Evolutionary conservation across 1,140 invertebrate species (phyloP).

Genomic region (Anthonomus grandis): DNA sequence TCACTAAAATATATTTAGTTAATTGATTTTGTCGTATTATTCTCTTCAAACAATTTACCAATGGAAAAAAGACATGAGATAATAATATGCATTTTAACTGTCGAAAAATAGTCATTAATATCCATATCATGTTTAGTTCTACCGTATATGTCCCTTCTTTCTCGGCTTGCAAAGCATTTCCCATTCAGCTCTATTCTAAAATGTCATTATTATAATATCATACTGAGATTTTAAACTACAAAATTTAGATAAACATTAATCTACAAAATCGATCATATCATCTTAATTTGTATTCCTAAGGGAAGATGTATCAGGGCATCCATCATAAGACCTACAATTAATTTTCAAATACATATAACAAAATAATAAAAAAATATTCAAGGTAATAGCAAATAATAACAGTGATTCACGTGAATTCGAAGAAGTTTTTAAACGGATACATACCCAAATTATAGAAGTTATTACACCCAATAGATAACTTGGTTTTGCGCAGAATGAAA

Average conservation of each 20-base stretch:
- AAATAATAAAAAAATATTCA: too few relatives aligned
- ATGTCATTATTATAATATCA: neutral
- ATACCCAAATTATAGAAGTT: too few relatives aligned
- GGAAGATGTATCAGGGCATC: too few relatives aligned
- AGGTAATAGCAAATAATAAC: too few relatives aligned
- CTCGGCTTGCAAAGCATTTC: neutral
- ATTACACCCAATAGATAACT: too few relatives aligned
- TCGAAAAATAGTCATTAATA: neutral
- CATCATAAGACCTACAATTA: too few relatives aligned
- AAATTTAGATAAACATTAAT: neutral
- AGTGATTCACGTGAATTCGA: too few relatives aligned
- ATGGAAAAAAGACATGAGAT: slow-evolving; percentile 2
- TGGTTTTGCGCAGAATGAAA: too few relatives aligned
- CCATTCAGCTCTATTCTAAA: neutral
- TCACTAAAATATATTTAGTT: slow-evolving; percentile 48
- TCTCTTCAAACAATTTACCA: slow-evolving; percentile 1
- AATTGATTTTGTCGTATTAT: neutral
- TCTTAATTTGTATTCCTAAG: neutral
- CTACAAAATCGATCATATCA: neutral
- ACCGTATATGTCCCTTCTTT: neutral
- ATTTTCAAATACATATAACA: too few relatives aligned
- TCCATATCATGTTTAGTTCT: neutral
- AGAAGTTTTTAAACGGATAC: too few relatives aligned
- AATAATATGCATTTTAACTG: slow-evolving; percentile 2
- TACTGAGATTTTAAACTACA: neutral